Evolutionary conservation across 2,113 vertebrate genomes (phyloP).

Genomic region (Ornithorhynchus anatinus): DNA sequence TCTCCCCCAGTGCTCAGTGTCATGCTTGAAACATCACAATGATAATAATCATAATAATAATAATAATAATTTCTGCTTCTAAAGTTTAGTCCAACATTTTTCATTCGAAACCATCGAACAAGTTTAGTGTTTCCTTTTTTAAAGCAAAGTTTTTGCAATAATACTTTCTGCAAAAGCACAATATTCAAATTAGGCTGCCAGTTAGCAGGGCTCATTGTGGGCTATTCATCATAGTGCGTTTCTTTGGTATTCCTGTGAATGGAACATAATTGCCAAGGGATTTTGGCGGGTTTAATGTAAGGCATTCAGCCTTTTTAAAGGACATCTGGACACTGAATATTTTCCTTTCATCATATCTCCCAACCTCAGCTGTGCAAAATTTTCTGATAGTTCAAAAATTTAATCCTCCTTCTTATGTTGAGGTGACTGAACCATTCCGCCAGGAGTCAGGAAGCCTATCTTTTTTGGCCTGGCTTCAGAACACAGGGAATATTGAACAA

Average conservation of each 20-base stretch:
- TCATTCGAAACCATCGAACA: background rate
- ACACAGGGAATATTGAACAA: too few species aligned
- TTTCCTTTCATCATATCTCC: background rate
- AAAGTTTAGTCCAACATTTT: background rate
- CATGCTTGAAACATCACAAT: too few species aligned
- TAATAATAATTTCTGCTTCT: background rate
- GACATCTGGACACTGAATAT: background rate
- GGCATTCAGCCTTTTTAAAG: background rate
- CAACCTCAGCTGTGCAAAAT: background rate
- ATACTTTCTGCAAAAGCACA: background rate
- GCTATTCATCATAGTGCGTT: background rate
- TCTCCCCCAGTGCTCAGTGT: too few species aligned
- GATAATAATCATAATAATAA: too few species aligned
- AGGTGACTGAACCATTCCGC: background rate
- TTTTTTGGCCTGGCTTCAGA: too few species aligned
- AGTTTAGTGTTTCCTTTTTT: background rate
- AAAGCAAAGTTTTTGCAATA: background rate
- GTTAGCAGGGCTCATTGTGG: background rate
- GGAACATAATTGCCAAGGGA: too few species aligned
- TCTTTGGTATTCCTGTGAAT: background rate
- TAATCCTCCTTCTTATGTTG: background rate
- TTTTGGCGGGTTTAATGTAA: background rate
- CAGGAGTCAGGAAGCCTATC: too few species aligned
- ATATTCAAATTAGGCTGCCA: background rate
- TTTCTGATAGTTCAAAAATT: background rate